phyloP scores from a whole-genome alignment of 2,113 vertebrate genomes.

The Malurus melanocephalus region DNA sequence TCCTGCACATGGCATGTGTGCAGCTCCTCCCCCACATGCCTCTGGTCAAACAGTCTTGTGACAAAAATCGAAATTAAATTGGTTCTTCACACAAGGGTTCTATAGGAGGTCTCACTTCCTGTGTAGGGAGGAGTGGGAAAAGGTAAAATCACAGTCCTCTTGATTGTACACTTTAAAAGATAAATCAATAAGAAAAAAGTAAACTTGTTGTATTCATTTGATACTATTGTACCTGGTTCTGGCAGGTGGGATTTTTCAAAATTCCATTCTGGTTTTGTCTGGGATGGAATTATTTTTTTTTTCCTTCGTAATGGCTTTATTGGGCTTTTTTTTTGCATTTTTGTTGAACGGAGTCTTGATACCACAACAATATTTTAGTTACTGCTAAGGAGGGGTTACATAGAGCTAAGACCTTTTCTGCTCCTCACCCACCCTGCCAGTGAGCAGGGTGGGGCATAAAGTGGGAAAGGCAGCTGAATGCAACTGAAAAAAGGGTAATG shows the following conservation, averaged over 20 bases:
- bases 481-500: fast-evolving
- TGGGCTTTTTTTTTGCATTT: not conserved
- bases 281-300: not conserved
- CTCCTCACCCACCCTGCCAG: fast-evolving
- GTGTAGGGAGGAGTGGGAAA: fast-evolving
- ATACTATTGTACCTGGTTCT: not conserved
- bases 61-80: not conserved
- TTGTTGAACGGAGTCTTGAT: not conserved
- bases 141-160: not conserved
- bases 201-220: not conserved
- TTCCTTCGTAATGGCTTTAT: not conserved
- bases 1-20: not conserved
- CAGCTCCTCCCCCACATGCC: not conserved
- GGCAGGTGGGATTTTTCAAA: not conserved
- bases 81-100: not conserved
- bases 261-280: not conserved
- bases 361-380: fast-evolving
- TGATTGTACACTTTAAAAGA: not conserved
- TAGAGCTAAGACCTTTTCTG: not conserved
- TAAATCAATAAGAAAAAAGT: not conserved
- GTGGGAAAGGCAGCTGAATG: fast-evolving
- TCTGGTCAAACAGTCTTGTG: not conserved
- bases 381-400: not conserved
- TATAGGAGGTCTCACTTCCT: fast-evolving
- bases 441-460: not conserved